Base-by-base conservation (phyloP, 2,888 invertebrate species). In the Schrankia costaestrigalis region DNA sequence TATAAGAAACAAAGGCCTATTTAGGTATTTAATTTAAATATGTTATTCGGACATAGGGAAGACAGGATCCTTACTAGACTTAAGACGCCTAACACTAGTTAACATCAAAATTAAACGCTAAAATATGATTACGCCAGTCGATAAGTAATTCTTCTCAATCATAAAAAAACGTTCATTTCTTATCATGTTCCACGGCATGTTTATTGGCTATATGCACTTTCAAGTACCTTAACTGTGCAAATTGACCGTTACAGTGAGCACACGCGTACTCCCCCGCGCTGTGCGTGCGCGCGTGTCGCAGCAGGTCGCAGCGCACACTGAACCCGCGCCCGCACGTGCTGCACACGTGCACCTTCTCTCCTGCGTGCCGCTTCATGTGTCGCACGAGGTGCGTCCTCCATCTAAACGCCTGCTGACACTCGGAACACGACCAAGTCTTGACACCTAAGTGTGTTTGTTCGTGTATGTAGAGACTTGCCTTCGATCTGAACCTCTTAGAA, bases 201-300 rank as follows among this genome's bases (percentile, higher is more conserved):
- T 77, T 75, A 26, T 70, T 74, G 13, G 56, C 46, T 44, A 74
- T 48, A 55, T 91, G 91, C 43, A 78, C 89, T 31, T 79, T 81
- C 9, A 91, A 62, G 56, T 90, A 90, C 11, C 90, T 67, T 42
- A 71, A 71, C 54, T 90, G 90, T 3, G 86, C 82, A 54, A 90
- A 90, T 14, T 64, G 67, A 25, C 71, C 65, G 0, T 69, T 72
- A 55, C 91, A 91, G 14, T 70, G 54, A 2, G 68, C 58, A 49
- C 90, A 91, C 3, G 63, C 49, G 56, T 67, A 83, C 1, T 68
- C 71, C 1, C 76, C 81, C 1, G 69, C 64, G 1, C 67, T 43
- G 55, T 91, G 91, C 37, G 88, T 81, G 14, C 80, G 71, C 34
- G 71, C 62, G 58, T 91, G 91, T 1, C 89, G 71, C 25, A 82